These are phyloP conservation scores for Charadrius vociferus DNA, from an alignment of 2,113 vertebrate genomes.

Conservation along the genomic window DNA sequence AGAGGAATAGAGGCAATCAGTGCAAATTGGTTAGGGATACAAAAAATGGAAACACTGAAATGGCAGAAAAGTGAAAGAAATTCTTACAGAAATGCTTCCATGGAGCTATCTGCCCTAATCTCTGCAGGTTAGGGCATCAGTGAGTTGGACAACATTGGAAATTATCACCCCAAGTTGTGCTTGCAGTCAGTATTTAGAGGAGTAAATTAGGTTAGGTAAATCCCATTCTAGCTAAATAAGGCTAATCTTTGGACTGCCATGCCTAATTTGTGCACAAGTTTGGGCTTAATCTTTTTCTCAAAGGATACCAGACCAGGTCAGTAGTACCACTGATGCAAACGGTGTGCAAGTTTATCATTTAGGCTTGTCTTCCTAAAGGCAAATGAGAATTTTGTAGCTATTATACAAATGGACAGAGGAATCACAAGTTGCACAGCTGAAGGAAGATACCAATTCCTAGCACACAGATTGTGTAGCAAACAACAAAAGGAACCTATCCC, in stretches of 20 bases:
- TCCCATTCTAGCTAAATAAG: not conserved
- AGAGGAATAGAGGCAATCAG: not conserved
- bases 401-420: not conserved
- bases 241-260: not conserved
- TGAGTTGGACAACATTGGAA: accelerated
- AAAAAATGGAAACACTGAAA: slow-evolving; percentile 8
- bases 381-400: not conserved
- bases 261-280: not conserved
- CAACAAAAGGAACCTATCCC: slow-evolving; percentile 23
- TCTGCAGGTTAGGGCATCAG: not conserved
- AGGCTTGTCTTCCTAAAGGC: not conserved
- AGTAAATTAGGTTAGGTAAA: not conserved
- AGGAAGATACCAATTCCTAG: slow-evolving; percentile 23
- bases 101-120: not conserved
- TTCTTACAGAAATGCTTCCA: not conserved
- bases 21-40: not conserved
- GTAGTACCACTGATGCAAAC: not conserved
- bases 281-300: not conserved
- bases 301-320: not conserved
- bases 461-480: not conserved
- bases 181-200: not conserved
- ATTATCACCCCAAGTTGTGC: not conserved
- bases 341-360: not conserved
- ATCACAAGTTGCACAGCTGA: not conserved
- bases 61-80: not conserved